Percentiles rank a stretch among this genome's conserved stretches.
phyloP scores from a whole-genome alignment of 2,113 vertebrate genomes.

The Willisornis vidua region DNA sequence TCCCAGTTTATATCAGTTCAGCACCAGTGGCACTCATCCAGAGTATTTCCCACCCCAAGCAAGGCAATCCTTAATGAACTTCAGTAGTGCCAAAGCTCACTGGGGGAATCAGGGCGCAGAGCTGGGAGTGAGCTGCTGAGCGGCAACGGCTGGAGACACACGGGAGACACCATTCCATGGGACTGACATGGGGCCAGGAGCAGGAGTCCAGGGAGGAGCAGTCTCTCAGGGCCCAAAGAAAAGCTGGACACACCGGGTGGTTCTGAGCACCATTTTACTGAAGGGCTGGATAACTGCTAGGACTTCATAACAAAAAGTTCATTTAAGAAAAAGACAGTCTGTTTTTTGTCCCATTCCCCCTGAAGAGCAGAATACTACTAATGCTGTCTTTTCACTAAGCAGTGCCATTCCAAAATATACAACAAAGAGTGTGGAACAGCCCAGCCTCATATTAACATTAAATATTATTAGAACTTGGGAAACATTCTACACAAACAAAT shows the following conservation, averaged over 20 bases:
- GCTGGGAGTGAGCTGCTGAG: background rate
- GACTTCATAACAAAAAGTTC: conserved; percentile 55
- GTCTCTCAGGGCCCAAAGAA: background rate
- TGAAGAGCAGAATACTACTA: conserved; percentile 8
- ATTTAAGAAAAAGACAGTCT: conserved; percentile 45
- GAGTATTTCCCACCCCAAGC: background rate
- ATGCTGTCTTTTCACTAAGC: conserved; percentile 15
- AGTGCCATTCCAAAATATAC: conserved; percentile 63
- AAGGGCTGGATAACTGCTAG: conserved; percentile 59
- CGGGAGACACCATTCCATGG: background rate
- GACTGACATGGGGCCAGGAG: background rate
- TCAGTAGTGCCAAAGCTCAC: background rate
- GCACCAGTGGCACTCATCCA: background rate
- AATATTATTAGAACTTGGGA: conserved; percentile 49
- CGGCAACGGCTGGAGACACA: accelerated
- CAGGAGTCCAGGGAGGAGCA: background rate
- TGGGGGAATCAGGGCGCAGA: background rate
- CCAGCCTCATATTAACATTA: conserved; percentile 48
- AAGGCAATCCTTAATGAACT: background rate
- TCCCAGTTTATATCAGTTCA: background rate
- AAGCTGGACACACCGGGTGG: background rate
- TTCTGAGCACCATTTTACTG: conserved; percentile 75
- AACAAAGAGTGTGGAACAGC: conserved; percentile 46
- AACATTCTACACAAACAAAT: conserved; percentile 63
- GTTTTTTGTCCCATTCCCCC: conserved; percentile 27